These are phyloP conservation scores for Gallinago nigripennis DNA, from an alignment of 2,797 vertebrate genomes.

Conservation along the genomic window DNA sequence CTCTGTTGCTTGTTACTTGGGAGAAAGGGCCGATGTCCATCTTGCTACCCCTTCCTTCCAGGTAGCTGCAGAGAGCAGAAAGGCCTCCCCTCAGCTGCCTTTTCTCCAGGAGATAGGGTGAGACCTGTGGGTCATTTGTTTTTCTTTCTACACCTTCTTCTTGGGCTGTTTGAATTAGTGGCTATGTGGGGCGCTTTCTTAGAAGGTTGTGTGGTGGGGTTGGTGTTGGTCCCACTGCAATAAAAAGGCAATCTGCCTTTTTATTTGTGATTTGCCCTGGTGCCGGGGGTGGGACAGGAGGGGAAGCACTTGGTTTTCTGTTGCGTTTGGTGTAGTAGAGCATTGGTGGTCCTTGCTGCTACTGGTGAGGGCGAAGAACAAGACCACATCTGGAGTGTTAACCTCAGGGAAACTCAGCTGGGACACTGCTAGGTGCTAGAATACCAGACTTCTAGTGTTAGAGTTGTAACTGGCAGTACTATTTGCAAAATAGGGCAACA, in stretches of 20 bases:
- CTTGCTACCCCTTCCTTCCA: not conserved
- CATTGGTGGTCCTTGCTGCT: accelerated
- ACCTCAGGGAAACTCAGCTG: accelerated
- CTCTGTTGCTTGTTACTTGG: not conserved
- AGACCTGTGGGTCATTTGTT: accelerated
- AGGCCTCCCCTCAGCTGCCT: not conserved
- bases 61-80: not conserved
- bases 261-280: not conserved
- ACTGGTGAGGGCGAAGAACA: not conserved
- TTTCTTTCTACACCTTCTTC: accelerated
- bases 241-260: accelerated
- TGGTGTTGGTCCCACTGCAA: too few relatives aligned
- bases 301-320: accelerated
- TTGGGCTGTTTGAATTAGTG: not conserved
- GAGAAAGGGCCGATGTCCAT: not conserved
- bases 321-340: not conserved
- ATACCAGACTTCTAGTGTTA: accelerated
- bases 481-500: accelerated
- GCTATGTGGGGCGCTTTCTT: accelerated
- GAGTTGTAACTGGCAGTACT: accelerated
- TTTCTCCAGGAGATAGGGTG: not conserved
- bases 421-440: too few relatives aligned
- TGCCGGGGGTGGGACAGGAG: accelerated
- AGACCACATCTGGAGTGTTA: accelerated
- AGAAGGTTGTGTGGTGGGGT: accelerated